Percentiles rank a stretch among this genome's conserved stretches.
Conservation (phyloP, 2,797 vertebrate genomes). For the Echeneis naucrates region DNA sequence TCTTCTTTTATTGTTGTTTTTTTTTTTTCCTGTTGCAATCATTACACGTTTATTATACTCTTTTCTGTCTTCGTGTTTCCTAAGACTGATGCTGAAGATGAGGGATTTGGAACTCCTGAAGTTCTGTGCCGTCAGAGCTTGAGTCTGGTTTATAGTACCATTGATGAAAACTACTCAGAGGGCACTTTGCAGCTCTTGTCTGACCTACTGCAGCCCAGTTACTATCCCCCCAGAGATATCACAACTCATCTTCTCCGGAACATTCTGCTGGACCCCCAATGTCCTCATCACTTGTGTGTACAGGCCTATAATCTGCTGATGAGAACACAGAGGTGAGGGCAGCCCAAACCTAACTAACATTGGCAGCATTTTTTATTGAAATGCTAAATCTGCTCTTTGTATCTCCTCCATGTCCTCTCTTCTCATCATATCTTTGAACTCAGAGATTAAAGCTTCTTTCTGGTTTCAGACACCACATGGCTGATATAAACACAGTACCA, state of each 20-base stretch:
- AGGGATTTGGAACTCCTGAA: conserved; percentile 64
- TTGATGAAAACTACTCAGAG: conserved; percentile 90
- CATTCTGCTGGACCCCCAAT: conserved; percentile 86
- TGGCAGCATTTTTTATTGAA: background rate
- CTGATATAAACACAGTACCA: conserved; percentile 81
- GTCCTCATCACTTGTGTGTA: conserved; percentile 76
- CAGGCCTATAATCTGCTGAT: conserved; percentile 92
- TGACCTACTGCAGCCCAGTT: conserved; percentile 88
- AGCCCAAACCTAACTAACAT: background rate
- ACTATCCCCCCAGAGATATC: conserved; percentile 88
- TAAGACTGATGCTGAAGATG: conserved; percentile 59
- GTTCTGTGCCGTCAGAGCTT: conserved; percentile 87
- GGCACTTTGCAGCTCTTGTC: conserved; percentile 92
- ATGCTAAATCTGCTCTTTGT: background rate
- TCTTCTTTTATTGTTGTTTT: background rate
- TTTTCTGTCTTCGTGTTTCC: background rate
- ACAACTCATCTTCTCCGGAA: conserved; percentile 86
- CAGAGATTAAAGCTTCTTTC: conserved; percentile 36
- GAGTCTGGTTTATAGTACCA: conserved; percentile 89
- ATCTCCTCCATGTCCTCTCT: background rate
- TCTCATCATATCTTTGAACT: conserved; percentile 17
- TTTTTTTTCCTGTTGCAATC: conserved; percentile 1
- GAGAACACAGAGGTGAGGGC: conserved; percentile 91
- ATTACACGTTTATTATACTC: background rate
- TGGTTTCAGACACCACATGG: conserved; percentile 89